Evolutionary conservation across 2,113 vertebrate genomes (phyloP).

Genomic region (Corythoichthys intestinalis): DNA sequence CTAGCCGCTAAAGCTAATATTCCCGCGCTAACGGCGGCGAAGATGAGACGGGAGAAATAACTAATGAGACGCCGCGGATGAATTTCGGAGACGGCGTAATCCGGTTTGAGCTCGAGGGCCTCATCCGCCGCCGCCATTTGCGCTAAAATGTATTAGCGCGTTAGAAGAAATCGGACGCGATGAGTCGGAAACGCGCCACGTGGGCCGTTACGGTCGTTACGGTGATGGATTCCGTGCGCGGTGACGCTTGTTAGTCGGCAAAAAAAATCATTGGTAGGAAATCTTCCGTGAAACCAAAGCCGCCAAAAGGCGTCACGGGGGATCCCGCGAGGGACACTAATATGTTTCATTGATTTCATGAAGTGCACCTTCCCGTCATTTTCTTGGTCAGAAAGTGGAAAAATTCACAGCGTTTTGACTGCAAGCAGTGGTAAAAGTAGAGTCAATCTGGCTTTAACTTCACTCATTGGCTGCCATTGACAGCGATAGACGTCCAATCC

Average conservation of each 20-base stretch:
- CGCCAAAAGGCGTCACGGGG: neutral
- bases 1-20: slow-evolving; percentile 59
- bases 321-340: neutral
- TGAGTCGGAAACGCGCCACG: slow-evolving; percentile 64
- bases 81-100: slow-evolving; percentile 59
- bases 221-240: slow-evolving; percentile 13
- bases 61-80: slow-evolving; percentile 56
- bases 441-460: too few relatives aligned
- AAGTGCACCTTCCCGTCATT: neutral
- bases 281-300: neutral
- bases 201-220: slow-evolving; percentile 43
- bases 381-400: neutral
- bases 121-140: slow-evolving; percentile 60
- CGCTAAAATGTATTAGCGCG: slow-evolving; percentile 66
- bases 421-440: too few relatives aligned
- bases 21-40: slow-evolving; percentile 40
- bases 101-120: slow-evolving; percentile 60
- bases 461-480: too few relatives aligned
- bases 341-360: neutral
- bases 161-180: slow-evolving; percentile 65
- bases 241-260: neutral
- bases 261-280: neutral
- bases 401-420: too few relatives aligned
- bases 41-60: slow-evolving; percentile 55
- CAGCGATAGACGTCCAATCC: too few relatives aligned